These are phyloP conservation scores for Aspiorhynchus laticeps DNA, from an alignment of 2,113 vertebrate genomes.

Conservation along the genomic window DNA sequence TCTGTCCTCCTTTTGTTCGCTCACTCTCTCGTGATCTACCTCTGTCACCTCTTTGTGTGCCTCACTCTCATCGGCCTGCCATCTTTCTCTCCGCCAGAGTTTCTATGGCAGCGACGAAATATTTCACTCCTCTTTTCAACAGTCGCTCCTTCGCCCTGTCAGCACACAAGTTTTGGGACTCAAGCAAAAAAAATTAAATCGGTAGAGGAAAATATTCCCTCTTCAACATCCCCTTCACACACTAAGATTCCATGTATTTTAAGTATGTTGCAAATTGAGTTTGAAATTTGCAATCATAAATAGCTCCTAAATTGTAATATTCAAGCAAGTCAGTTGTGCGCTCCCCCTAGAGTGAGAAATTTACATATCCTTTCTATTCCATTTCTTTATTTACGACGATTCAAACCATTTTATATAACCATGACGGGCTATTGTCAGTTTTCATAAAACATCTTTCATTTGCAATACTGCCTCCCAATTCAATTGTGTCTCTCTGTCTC, in stretches of 20 bases:
- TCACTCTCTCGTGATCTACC: conserved; percentile 61
- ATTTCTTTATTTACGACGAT: conserved; percentile 33
- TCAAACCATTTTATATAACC: conserved; percentile 46
- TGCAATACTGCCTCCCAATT: conserved; percentile 53
- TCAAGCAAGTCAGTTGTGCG: conserved; percentile 20
- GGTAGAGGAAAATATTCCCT: background rate
- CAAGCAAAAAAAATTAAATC: conserved; percentile 30
- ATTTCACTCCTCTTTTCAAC: conserved; percentile 44
- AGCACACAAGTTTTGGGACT: conserved; percentile 32
- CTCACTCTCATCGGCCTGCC: conserved; percentile 56
- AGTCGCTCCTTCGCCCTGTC: conserved; percentile 51
- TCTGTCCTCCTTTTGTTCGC: conserved; percentile 49
- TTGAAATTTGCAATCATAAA: conserved; percentile 11
- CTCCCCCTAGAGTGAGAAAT: conserved; percentile 26
- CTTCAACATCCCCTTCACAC: background rate
- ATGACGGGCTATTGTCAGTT: conserved; percentile 41
- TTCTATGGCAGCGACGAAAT: conserved; percentile 26
- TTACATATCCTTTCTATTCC: conserved; percentile 16
- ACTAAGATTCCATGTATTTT: conserved; percentile 15
- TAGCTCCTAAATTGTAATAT: conserved; percentile 23
- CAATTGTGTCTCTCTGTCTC: conserved; percentile 52
- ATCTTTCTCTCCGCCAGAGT: conserved; percentile 47
- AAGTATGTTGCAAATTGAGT: conserved; percentile 19
- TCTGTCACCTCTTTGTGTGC: conserved; percentile 57
- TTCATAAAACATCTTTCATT: conserved; percentile 60